Conservation (phyloP, 2,113 vertebrate genomes). For the Prochilodus magdalenae region DNA sequence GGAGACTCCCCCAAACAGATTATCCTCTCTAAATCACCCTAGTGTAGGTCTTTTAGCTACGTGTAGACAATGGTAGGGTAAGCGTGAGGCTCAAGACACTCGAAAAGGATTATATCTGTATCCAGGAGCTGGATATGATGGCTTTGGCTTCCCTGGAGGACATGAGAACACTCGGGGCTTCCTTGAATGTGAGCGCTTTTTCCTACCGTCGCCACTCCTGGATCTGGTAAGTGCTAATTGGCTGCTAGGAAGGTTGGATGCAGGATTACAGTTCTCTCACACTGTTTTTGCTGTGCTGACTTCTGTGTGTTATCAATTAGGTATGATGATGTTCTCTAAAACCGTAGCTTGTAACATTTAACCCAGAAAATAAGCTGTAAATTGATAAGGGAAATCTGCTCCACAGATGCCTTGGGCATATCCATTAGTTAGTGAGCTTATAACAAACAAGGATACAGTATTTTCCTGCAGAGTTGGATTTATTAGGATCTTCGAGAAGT, state of each 20-base stretch:
- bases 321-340: neutral
- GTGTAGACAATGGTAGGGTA: conserved; percentile 27
- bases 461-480: neutral
- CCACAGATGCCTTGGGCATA: neutral
- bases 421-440: neutral
- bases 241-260: neutral
- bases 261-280: neutral
- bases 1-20: conserved; percentile 39
- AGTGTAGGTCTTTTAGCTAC: conserved; percentile 6
- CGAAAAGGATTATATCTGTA: neutral
- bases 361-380: neutral
- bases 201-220: conserved; percentile 58
- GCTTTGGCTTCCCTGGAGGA: conserved; percentile 42
- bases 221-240: conserved; percentile 56
- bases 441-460: neutral
- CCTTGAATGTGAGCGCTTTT: conserved; percentile 32
- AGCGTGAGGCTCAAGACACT: conserved; percentile 32
- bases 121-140: conserved; percentile 35
- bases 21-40: neutral
- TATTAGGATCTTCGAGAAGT: neutral
- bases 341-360: neutral
- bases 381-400: neutral
- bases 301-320: neutral
- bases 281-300: neutral
- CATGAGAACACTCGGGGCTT: conserved; percentile 15